Percentiles rank a stretch among this genome's conserved stretches.
phyloP scores from a whole-genome alignment of 2,888 invertebrate species.

The Aspidapion aeneum region DNA sequence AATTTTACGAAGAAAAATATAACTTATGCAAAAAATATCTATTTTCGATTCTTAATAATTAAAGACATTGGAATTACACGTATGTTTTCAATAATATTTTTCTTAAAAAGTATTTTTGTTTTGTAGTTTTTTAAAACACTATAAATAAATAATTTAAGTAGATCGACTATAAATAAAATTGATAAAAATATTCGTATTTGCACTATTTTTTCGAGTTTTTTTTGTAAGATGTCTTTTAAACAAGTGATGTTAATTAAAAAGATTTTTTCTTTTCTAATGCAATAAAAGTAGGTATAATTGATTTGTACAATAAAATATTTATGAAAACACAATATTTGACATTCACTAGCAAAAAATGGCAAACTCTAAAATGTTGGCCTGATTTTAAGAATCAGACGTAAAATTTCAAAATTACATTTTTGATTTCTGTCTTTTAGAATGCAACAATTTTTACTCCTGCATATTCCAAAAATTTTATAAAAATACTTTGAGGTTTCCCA shows the following conservation, averaged over 20 bases:
- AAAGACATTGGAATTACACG: constrained; percentile 31
- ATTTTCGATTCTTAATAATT: constrained; percentile 27
- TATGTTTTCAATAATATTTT: constrained; percentile 34
- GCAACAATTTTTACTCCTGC: too few relatives aligned
- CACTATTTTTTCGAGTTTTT: neutral
- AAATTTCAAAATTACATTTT: too few relatives aligned
- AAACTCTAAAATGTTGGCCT: neutral
- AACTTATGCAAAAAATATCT: constrained; percentile 38
- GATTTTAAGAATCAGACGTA: too few relatives aligned
- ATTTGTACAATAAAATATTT: constrained; percentile 14
- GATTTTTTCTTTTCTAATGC: neutral
- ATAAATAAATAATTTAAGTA: neutral
- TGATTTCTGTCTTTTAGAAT: too few relatives aligned
- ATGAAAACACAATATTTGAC: constrained; percentile 12
- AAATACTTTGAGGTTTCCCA: too few relatives aligned
- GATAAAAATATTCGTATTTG: neutral
- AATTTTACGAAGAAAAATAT: constrained; percentile 37
- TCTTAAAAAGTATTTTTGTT: neutral
- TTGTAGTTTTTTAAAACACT: neutral
- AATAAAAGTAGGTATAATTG: neutral
- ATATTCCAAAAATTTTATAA: too few relatives aligned
- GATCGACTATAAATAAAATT: constrained; percentile 1
- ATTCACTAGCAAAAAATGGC: neutral
- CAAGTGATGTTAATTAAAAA: too few relatives aligned
- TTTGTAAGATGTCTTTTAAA: too few relatives aligned